Base-by-base conservation (phyloP, 2,888 invertebrate genomes). In the Drosophila picticornis region DNA sequence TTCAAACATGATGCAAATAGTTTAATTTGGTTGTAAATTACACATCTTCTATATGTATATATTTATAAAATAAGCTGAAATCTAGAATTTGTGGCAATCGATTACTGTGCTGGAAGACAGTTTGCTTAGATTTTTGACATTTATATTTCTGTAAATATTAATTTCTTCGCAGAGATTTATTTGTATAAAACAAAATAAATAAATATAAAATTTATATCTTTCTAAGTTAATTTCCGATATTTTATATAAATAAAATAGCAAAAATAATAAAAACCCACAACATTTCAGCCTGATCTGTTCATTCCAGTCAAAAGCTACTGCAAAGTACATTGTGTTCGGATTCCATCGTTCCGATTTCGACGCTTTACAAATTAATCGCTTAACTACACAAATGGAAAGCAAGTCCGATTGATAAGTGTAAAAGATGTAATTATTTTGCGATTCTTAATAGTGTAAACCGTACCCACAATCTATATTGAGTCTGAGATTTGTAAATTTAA, bases 341-440 rank as follows among this genome's bases (percentile, higher is more conserved):
- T 72, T 52, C 40, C 67, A 63, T 56, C 36, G 51, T 79, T 76
- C 48, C 76, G n/a, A 74, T 60, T 62, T 40, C 43, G 34, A 27
- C 48, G 55, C 46, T 48, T 27, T 25, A 40, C 11, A n/a, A 31
- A 34, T 11, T 51, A 9, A n/a, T 50, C 40, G 52, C 22, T 36
- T 13, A 46, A 57, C 50, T 32, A 57, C 53, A 57, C 11, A 55
- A 48, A 55, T 34, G 29, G 38, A 57, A 73, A 56, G 51, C 52
- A 51, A 57, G 25, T 55, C 34, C 38, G 36, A 60, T 75, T 51
- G 50, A 53, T 27, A 25, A 50, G 57, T 60, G 57, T 64, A 51
- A 57, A 62, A 79, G 16, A 74, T 60, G 52, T 61, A 80, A 75
- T 77, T 80, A 66, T 61, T 75, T 62, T 73, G 66, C 67, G 59